Evolutionary conservation across 2,888 invertebrate genomes (phyloP).

Genomic region (Tryphoninae sp.): DNA sequence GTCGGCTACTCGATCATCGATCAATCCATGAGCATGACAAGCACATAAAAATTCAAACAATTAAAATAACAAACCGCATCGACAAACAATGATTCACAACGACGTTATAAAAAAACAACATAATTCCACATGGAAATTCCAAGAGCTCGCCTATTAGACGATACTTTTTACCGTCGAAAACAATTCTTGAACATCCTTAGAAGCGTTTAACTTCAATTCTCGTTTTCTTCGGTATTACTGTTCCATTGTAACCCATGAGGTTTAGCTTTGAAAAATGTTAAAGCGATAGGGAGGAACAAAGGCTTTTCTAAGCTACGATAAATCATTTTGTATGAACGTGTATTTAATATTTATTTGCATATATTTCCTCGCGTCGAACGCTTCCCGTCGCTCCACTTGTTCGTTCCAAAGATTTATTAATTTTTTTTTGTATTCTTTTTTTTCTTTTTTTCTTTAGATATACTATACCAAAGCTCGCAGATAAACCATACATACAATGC

Average conservation of each 20-base stretch:
- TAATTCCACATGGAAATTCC: too few relatives aligned
- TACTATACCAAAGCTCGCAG: constrained; percentile 75
- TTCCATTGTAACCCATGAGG: too few relatives aligned
- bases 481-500: constrained; percentile 73
- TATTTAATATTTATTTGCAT: constrained; percentile 69
- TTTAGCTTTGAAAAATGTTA: background rate
- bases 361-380: constrained; percentile 63
- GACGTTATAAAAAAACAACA: too few relatives aligned
- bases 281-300: background rate
- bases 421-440: constrained; percentile 16
- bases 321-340: constrained; percentile 70
- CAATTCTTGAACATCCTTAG: too few relatives aligned
- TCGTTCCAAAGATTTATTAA: constrained; percentile 29
- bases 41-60: background rate
- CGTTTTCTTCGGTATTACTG: too few relatives aligned
- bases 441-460: constrained; percentile 12
- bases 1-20: background rate
- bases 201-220: too few relatives aligned
- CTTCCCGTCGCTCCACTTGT: constrained; percentile 60
- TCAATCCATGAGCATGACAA: background rate
- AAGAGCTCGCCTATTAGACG: too few relatives aligned
- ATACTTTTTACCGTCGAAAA: too few relatives aligned
- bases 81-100: background rate
- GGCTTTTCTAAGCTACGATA: constrained; percentile 4
- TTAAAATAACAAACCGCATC: background rate